Base-by-base conservation (phyloP, 2,888 invertebrate genomes). In the Julus scanicus region DNA sequence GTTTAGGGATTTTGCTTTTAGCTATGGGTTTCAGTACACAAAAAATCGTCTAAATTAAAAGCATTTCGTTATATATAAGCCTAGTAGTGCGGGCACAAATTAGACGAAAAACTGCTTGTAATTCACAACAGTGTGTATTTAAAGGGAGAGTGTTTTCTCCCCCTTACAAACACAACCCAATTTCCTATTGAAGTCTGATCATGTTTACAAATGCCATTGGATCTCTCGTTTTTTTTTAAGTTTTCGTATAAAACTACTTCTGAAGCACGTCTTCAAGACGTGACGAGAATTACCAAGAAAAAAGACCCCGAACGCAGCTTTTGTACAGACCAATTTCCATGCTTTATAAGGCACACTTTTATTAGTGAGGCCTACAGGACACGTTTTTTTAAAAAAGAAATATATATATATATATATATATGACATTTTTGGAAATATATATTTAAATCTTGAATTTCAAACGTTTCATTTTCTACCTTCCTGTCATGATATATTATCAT, bases 171-270 rank as follows among this genome's bases (percentile, higher is more conserved):
- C 71, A 71, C 71, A 71, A 71, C 71, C 71, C 71, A 71, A 71
- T 71, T 71, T 71, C 71, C 71, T 11, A 71, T 71, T 71, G 71
- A 71, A 71, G 71, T 29, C 71, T 71, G 71, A 71, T 71, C 71
- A 71, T 71, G 71, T 71, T 71, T 71, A 71, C 71, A 71, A 71
- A 71, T 71, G 71, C 71, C 71, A 71, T 71, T 11, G 71, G 29
- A 29, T 29, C 9, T 71, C n/a, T n/a, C n/a, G n/a, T n/a, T n/a
- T 71, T 71, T 29, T 71, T 71, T 71, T 9, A 71, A 71, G 20
- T 29, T 71, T 71, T 71, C 29, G 6, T 15, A 1, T 71, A 71
- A 71, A 71, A 71, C 71, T n/a, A 71, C 71, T 71, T 71, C 29
- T 20, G 29, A 71, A 71, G 71, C 71, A 71, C 71, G 71, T 71